Evolutionary conservation across 2,888 invertebrate species (phyloP), one percentile per base, ranked within the genome.

Genomic region (Yponomeuta cagnagella): DNA sequence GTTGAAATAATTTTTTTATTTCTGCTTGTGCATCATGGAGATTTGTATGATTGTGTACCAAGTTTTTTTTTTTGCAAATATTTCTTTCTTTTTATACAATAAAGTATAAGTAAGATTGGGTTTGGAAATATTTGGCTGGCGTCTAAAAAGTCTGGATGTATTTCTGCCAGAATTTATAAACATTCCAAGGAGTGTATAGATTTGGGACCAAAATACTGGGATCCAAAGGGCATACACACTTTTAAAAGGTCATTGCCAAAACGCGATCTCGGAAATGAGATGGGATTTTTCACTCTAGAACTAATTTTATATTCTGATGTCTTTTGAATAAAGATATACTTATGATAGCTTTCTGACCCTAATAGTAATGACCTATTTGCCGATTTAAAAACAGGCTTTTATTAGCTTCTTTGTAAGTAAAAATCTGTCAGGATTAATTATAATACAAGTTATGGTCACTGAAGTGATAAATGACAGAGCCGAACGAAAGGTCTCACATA

Each of bases 241-340:
- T 58, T 15, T 58, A 15, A 15, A 58, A 58, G 52, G 52, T 58
- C 52, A 64, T 31, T 64, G 64, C 23, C 64, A 30, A 64, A 64
- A 64, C 12, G 64, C 30, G 64, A 64, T 64, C 30, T 64, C 30
- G 64, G 9, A 8, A 30, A 64, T 3, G 64, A 64, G 52, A 64
- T 64, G 64, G 64, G 31, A 64, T 64, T 30, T 64, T 64, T 64
- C 64, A 64, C 64, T 64, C 64, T 12, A 64, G 64, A 31, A 64
- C 52, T 58, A 58, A 58, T 58, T 58, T 58, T 6, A 15, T 58
- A 58, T 58, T 58, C 15, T 4, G 52, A 9, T 58, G 52, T 58
- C 52, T 58, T 58, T 58, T 58, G 43, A 43, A 43, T 58, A 12
- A 58, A 58, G 15, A 15, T 12, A 58, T 43, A 10, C 52, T 52